Percentiles rank a stretch among this genome's conserved stretches.
Evolutionary conservation across 1,140 invertebrate genomes (phyloP).

Genomic region (Pseudachorutes palmiensis): DNA sequence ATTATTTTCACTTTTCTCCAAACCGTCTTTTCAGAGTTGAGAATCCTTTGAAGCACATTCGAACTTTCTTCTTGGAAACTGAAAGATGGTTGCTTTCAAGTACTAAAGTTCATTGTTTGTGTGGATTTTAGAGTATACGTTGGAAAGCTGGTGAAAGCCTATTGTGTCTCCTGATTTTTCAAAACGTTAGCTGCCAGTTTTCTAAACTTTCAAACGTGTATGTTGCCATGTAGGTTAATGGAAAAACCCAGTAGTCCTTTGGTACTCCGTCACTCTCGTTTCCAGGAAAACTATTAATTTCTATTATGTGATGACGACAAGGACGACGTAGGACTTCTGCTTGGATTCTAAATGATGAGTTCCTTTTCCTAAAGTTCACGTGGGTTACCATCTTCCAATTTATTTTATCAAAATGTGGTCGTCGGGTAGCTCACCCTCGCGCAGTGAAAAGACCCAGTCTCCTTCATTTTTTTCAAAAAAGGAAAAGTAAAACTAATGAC

Average conservation of each 20-base stretch:
- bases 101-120: neutral
- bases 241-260: neutral
- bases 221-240: neutral
- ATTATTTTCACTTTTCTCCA: too few species aligned
- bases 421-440: too few species aligned
- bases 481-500: conserved; percentile 8
- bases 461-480: neutral
- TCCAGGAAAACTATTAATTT: neutral
- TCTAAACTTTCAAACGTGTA: neutral
- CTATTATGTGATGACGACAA: conserved; percentile 1
- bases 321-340: neutral
- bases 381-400: neutral
- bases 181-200: neutral
- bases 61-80: neutral
- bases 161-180: neutral
- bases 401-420: neutral
- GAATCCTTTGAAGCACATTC: neutral
- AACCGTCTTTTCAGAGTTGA: neutral
- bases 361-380: neutral
- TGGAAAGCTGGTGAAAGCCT: neutral
- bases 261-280: neutral
- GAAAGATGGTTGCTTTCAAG: neutral
- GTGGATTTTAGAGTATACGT: neutral
- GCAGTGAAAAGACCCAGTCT: too few species aligned
- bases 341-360: conserved; percentile 1